These are phyloP conservation scores for Nasonia vitripennis DNA, from an alignment of 1,140 invertebrate genomes.

Conservation along the genomic window DNA sequence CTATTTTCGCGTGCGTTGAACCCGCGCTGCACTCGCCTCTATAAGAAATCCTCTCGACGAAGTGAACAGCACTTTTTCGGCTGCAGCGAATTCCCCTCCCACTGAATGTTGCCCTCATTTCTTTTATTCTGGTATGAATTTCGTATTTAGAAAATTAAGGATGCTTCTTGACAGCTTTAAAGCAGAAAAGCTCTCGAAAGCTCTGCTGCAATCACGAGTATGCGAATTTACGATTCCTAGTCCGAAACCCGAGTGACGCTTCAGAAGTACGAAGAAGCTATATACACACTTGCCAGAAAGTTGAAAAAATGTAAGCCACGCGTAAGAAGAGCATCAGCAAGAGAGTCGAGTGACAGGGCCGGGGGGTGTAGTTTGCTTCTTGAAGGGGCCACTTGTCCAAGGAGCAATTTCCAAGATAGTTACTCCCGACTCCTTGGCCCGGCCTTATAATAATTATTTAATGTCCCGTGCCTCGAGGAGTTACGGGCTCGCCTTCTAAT, in stretches of 20 bases:
- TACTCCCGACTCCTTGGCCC: constrained; percentile 33
- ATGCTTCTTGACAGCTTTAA: background rate
- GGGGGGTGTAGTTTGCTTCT: constrained; percentile 53
- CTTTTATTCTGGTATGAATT: background rate
- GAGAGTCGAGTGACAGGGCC: constrained; percentile 38
- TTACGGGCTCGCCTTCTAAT: constrained; percentile 55
- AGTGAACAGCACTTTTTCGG: too few relatives aligned
- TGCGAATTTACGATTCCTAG: background rate
- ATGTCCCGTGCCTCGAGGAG: constrained; percentile 50
- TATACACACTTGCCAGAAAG: background rate
- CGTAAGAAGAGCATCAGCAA: background rate
- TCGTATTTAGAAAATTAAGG: too few relatives aligned
- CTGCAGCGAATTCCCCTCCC: too few relatives aligned
- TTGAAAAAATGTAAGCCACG: background rate
- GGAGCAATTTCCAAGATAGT: constrained; percentile 61
- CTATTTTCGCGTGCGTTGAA: background rate
- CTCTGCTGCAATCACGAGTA: background rate
- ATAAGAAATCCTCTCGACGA: too few relatives aligned
- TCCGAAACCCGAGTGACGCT: background rate
- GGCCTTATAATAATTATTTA: constrained; percentile 60
- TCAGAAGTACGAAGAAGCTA: background rate
- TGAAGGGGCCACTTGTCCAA: constrained; percentile 58
- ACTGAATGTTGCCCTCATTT: background rate
- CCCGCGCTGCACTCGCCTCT: too few relatives aligned
- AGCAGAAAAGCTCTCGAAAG: background rate